Evolutionary conservation across 2,888 invertebrate genomes (phyloP).

Genomic region (Hypolimnas misippus): DNA sequence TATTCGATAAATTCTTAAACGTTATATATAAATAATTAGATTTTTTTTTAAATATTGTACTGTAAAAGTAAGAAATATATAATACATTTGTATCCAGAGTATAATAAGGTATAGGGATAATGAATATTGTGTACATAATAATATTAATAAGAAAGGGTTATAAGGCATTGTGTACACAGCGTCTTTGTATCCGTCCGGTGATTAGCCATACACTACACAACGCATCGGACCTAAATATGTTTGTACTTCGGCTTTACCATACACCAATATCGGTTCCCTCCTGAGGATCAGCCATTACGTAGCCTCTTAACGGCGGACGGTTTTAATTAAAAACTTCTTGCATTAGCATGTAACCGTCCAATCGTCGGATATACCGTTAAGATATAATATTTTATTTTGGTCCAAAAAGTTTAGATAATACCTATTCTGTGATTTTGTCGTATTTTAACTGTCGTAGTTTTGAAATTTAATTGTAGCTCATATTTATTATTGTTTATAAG

Average conservation of each 20-base stretch:
- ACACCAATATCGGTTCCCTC: conserved; percentile 80
- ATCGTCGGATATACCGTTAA: conserved; percentile 73
- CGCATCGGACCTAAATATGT: conserved; percentile 81
- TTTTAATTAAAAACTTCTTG: conserved; percentile 84
- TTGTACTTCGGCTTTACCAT: conserved; percentile 79
- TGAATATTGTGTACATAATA: conserved; percentile 25
- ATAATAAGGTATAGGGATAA: not conserved
- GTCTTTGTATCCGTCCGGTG: conserved; percentile 64
- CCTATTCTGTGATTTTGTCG: too few relatives aligned
- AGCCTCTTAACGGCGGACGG: conserved; percentile 81
- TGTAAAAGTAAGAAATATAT: not conserved
- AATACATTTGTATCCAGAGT: not conserved
- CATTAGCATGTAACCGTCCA: conserved; percentile 79
- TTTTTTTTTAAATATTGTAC: too few relatives aligned
- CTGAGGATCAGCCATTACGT: conserved; percentile 80
- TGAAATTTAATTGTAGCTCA: too few relatives aligned
- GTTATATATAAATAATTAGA: too few relatives aligned
- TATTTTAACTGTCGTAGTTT: not conserved
- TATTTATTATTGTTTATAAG: too few relatives aligned
- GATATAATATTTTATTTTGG: conserved; percentile 8
- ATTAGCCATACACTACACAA: conserved; percentile 76
- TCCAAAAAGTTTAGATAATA: not conserved
- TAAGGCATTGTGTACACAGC: conserved; percentile 68
- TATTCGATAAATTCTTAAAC: too few relatives aligned
- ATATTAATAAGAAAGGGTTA: conserved; percentile 67